phyloP scores from a whole-genome alignment of 2,797 vertebrate genomes.

The Peromyscus nudipes region DNA sequence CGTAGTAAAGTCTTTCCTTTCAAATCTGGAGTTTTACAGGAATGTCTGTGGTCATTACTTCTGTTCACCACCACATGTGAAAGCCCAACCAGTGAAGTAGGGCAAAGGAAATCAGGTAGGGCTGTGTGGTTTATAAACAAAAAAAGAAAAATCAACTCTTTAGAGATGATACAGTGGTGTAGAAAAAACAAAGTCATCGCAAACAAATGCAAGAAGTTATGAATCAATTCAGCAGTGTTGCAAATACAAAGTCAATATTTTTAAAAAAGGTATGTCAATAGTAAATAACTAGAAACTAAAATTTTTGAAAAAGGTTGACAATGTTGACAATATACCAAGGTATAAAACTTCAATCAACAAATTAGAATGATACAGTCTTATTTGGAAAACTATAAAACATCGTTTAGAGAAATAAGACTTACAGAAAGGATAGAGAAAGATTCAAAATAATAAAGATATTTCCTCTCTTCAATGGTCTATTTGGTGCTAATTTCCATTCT shows the following conservation, averaged over 20 bases:
- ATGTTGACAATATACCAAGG: background rate
- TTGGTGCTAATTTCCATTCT: conserved; percentile 2
- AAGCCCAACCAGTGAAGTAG: background rate
- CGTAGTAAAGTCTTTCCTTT: background rate
- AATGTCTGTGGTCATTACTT: background rate
- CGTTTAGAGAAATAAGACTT: conserved; percentile 3
- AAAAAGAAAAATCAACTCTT: background rate
- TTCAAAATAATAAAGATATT: background rate
- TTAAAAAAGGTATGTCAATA: background rate
- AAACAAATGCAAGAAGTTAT: background rate
- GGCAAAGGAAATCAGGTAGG: background rate
- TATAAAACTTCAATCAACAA: background rate
- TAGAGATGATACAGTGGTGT: background rate
- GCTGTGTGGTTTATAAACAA: background rate
- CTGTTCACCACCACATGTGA: background rate
- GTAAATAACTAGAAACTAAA: background rate
- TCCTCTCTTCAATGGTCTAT: background rate
- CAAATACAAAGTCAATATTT: background rate
- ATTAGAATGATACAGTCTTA: background rate
- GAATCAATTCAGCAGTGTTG: background rate
- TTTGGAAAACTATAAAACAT: background rate
- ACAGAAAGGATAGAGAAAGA: conserved; percentile 15
- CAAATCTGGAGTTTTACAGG: background rate
- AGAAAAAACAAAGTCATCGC: background rate
- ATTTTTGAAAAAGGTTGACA: background rate